Conservation (phyloP, 2,797 vertebrate genomes). For the Enteromius unitaeniatus region DNA sequence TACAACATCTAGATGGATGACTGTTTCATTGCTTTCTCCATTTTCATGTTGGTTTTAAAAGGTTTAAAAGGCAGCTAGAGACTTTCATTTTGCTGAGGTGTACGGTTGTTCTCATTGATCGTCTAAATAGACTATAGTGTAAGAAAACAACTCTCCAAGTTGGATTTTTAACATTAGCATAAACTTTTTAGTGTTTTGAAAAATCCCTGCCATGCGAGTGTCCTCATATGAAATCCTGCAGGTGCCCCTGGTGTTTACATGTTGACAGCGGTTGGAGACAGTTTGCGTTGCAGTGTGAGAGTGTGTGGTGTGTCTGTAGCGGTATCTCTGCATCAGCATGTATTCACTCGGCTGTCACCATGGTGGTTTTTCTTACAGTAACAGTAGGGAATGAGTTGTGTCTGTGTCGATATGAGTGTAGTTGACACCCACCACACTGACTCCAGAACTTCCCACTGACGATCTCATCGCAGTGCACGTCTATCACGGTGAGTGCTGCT, state of each 20-base stretch:
- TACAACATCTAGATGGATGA: not conserved
- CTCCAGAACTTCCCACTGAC: slow-evolving; percentile 44
- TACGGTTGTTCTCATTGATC: not conserved
- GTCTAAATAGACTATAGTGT: not conserved
- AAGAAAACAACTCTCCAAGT: not conserved
- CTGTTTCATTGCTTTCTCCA: not conserved
- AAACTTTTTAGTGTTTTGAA: not conserved
- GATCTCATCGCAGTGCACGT: slow-evolving; percentile 58
- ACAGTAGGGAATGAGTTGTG: slow-evolving; percentile 41
- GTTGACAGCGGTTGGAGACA: not conserved
- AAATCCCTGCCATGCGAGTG: not conserved
- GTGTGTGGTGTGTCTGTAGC: slow-evolving; percentile 36
- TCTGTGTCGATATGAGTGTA: slow-evolving; percentile 48
- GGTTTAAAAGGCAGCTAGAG: not conserved
- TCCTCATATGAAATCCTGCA: not conserved
- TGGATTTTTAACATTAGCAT: not conserved
- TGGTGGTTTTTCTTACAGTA: slow-evolving; percentile 64
- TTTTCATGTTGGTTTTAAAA: not conserved
- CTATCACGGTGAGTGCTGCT: slow-evolving; percentile 70
- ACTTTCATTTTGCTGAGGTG: not conserved
- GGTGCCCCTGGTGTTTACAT: not conserved
- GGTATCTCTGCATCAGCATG: slow-evolving; percentile 61
- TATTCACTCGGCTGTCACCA: slow-evolving; percentile 48
- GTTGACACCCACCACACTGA: slow-evolving; percentile 44
- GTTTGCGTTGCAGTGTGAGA: slow-evolving; percentile 20